Evolutionary conservation across 2,888 invertebrate species (phyloP).

Genomic region (Drosophila hawaiiensis): DNA sequence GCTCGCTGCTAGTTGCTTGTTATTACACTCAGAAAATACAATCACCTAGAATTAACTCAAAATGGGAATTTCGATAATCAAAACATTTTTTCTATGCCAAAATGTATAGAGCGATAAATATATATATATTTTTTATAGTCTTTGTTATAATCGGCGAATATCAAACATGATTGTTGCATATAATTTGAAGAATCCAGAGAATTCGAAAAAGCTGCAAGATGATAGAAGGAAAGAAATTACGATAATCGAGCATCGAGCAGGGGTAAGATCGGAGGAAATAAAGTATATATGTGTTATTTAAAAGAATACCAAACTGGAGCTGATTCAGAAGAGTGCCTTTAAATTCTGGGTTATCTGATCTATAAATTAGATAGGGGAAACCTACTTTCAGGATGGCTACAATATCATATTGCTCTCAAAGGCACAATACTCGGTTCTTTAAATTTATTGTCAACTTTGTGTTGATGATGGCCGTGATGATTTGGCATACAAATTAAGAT

Average conservation of each 20-base stretch:
- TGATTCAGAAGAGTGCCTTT: not conserved
- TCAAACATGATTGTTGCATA: accelerated
- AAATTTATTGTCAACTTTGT: not conserved
- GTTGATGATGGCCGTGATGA: not conserved
- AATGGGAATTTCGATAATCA: not conserved
- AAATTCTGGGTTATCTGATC: not conserved
- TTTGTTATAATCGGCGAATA: not conserved
- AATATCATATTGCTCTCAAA: not conserved
- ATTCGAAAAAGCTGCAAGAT: not conserved
- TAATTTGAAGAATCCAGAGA: not conserved
- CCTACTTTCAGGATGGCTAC: too few species aligned
- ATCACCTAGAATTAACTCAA: not conserved
- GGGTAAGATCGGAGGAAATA: not conserved
- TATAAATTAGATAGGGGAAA: not conserved
- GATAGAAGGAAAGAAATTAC: not conserved
- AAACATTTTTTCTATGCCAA: not conserved
- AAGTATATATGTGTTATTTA: not conserved
- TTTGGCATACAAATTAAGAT: not conserved
- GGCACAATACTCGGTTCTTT: not conserved
- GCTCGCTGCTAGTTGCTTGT: conserved; percentile 6
- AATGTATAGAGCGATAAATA: not conserved
- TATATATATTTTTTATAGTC: not conserved
- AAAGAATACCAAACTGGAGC: not conserved
- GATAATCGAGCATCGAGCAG: not conserved
- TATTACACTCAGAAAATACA: conserved; percentile 1